Evolutionary conservation across 2,797 vertebrate genomes (phyloP), one percentile per base, ranked within the genome.

Genomic region (Spinibarbus caldwelli): DNA sequence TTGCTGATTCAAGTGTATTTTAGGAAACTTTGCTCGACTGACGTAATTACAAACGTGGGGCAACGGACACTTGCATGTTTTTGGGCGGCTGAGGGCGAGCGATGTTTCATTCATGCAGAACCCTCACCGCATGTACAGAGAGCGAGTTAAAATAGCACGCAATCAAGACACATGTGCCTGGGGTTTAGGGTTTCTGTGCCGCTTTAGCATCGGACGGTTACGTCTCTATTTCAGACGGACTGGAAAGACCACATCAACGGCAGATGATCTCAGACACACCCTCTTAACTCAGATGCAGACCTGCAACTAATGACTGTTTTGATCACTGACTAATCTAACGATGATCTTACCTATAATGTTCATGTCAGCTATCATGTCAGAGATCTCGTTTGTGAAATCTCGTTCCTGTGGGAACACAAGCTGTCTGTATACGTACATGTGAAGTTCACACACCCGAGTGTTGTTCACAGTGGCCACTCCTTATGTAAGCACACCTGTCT

Each of bases 1-100:
- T 41, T 78, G 81, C 17, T 78, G 78, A 67, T 67, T 80, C 62
- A n/a, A 49, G 85, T 83, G 72, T 83, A 83, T 86, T 86, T 83
- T 84, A 76, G 81, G 76, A 67, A 38, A 38, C 43, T 79, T 80
- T 23, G 47, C 54, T 83, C 29, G 34, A 17, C 47, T 84, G 43
- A 5, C 31, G 34, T 86, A 84, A 86, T 86, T 84, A 88, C 73
- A 88, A 80, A 70, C 59, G 57, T 12, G 34, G 73, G 15, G 43
- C 59, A 43, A 67, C 57, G 41, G 78, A 80, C 52, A 45, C 43
- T 77, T 71, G 31, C n/a, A 71, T 67, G 45, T 84, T 47, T 4
- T 52, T 12, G 91, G 91, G 31, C 52, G 73, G 43, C n/a, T 57
- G 49, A 54, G 62, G 52, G 17, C 45, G 62, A 70, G 68, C 43